A percentile compares a stretch with the other conserved stretches of the same genome.
Evolutionary conservation across 2,797 vertebrate genomes (phyloP).

Genomic region (Trematomus bernacchii): DNA sequence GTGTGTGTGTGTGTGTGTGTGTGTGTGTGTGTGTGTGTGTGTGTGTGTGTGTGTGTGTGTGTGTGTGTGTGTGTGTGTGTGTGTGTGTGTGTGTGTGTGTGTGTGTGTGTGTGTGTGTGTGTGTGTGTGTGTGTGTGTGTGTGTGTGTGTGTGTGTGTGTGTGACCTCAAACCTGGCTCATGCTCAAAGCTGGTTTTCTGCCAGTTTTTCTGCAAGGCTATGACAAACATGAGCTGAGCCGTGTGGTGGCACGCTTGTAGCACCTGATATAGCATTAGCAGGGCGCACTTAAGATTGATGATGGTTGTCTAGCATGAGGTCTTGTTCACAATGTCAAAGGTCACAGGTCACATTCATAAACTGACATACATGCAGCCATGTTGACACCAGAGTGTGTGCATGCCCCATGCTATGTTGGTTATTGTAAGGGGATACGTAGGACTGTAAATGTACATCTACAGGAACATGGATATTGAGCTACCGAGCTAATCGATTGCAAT

Average conservation of each 20-base stretch:
- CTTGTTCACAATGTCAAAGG: constrained; percentile 38
- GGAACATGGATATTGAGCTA: too few relatives aligned
- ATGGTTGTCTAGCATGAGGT: constrained; percentile 48
- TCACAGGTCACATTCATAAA: constrained; percentile 37
- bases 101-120: too few relatives aligned
- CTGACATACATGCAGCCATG: constrained; percentile 10
- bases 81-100: too few relatives aligned
- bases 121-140: too few relatives aligned
- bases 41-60: too few relatives aligned
- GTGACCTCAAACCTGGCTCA: constrained; percentile 59
- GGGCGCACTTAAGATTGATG: constrained; percentile 63
- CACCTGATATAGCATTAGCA: constrained; percentile 62
- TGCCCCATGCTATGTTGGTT: background rate
- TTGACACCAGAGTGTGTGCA: constrained; percentile 8
- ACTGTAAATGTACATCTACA: background rate
- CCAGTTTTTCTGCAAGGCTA: constrained; percentile 71
- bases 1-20: background rate
- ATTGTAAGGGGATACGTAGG: constrained; percentile 1
- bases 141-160: too few relatives aligned
- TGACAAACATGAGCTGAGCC: constrained; percentile 70
- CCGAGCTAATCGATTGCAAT: too few relatives aligned
- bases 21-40: too few relatives aligned
- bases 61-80: too few relatives aligned
- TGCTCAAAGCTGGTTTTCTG: constrained; percentile 69
- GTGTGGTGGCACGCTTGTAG: constrained; percentile 49